Base-by-base conservation (phyloP, 2,888 invertebrate genomes). In the Melinopterus prodromus region DNA sequence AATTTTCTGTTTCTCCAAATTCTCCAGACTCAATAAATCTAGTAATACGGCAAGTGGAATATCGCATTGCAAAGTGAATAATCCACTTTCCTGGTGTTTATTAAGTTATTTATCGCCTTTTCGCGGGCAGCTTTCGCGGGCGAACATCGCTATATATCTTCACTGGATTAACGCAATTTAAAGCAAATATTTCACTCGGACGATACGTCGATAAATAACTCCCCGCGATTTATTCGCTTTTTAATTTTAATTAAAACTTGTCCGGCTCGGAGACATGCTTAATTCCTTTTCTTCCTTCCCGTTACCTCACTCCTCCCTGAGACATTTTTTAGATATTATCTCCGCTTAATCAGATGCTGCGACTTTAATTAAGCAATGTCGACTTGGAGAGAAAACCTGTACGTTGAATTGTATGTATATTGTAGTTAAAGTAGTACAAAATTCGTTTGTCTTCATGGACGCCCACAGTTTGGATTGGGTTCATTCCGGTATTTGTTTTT, bases 221-320 rank as follows among this genome's bases (percentile, higher is more conserved):
- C 35, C 36, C n/a, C 74, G 36, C 74, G 74, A 74, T 74, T 74
- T 74, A 74, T 74, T 74, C 74, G 74, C 74, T 74, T 74, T 74
- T 74, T 74, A 74, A 74, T 74, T 74, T 74, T 74, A 74, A 74
- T 74, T 74, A 74, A 36, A 74, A n/a, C 74, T 35, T 36, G 36
- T 37, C 74, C n/a, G 37, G 37, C 74, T n/a, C 71, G 71, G 35
- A 16, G 26, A 26, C 26, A 12, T 71, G 71, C 71, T 71, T 71
- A 35, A 16, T 71, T 16, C 12, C 71, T 71, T 16, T 37, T 74
- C 36, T 74, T 74, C 36, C 74, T 26, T 15, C 37, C n/a, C 35
- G 35, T 53, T 12, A 12, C 53, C 12, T 12, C 53, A 9, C 53
- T 9, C 53, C 53, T 12, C 53, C 53, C 53, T 1, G 12, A 12